Base-by-base conservation (phyloP, 2,888 invertebrate species). In the Drosophila gaucha region DNA sequence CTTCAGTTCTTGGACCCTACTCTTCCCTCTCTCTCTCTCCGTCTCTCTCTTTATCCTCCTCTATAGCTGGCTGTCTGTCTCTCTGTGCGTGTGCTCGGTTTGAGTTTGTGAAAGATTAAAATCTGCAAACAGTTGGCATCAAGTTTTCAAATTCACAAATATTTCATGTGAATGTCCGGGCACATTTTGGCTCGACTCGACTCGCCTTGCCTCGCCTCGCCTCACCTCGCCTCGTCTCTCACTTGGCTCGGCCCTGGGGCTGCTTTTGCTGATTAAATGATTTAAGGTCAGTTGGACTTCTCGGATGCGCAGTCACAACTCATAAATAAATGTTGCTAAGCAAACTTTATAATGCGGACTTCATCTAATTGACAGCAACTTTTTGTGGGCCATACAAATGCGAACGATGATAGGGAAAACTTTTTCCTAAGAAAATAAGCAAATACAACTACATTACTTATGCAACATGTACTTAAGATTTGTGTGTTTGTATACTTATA, bases 71-170 rank as follows among this genome's bases (percentile, higher is more conserved):
- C n/a, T n/a, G 36, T 46, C 14, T 50, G 20, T 6, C 28, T 39
- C 39, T 58, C 54, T 38, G 49, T 77, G 67, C 71, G 65, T 57
- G 60, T 62, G 59, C 59, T 73, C 39, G 66, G 56, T 66, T 69
- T 64, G 72, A 60, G 73, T 83, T 76, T 85, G 84, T 85, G 85
- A 85, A 78, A 86, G 85, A 85, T 85, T 85, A 85, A 88, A 85
- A 85, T 88, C 85, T 88, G 79, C 88, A 86, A 88, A 88, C 84
- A 86, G 86, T 86, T 85, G 85, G 86, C 85, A 85, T 74, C 85
- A 83, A 74, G 76, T 80, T 88, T 85, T 88, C 59, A 80, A 86
- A 74, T 84, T 78, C 70, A 69, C 86, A 85, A 88, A 84, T 88
- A 78, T 86, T 70, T 69, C 60, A 86, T 73, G 60, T 39, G 68